A percentile compares a stretch with the other conserved stretches of the same genome.
phyloP scores from a whole-genome alignment of 2,797 vertebrate species.

The Enteromius paludinosus region DNA sequence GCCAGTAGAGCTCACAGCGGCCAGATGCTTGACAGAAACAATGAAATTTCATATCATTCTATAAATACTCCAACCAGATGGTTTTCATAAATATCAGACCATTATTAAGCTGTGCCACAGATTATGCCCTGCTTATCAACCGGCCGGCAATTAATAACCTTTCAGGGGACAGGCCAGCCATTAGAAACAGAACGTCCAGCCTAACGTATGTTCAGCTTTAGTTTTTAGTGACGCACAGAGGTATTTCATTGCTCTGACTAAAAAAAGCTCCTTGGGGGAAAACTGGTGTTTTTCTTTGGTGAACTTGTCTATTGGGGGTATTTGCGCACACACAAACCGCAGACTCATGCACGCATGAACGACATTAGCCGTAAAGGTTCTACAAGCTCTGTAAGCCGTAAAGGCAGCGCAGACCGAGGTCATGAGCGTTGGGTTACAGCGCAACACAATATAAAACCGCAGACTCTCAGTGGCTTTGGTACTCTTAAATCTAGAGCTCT shows the following conservation, averaged over 20 bases:
- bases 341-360: background rate
- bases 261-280: constrained; percentile 39
- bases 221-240: constrained; percentile 63
- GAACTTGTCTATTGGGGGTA: constrained; percentile 62
- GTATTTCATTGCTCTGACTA: constrained; percentile 50
- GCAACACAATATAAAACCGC: constrained; percentile 8
- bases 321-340: constrained; percentile 47
- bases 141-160: constrained; percentile 68
- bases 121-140: constrained; percentile 70
- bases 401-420: constrained; percentile 29
- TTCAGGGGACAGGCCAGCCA: constrained; percentile 53
- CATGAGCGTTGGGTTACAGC: constrained; percentile 30
- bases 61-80: constrained; percentile 85
- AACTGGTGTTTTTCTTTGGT: constrained; percentile 60
- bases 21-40: constrained; percentile 83
- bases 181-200: constrained; percentile 43
- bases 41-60: constrained; percentile 83
- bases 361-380: constrained; percentile 26
- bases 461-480: background rate
- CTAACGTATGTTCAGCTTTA: constrained; percentile 63
- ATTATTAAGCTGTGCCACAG: constrained; percentile 74
- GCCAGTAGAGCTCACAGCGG: constrained; percentile 81
- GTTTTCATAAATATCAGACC: constrained; percentile 79
- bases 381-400: constrained; percentile 11
- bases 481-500: background rate